phyloP scores from a whole-genome alignment of 2,113 vertebrate genomes.

The Malurus cyaneus region DNA sequence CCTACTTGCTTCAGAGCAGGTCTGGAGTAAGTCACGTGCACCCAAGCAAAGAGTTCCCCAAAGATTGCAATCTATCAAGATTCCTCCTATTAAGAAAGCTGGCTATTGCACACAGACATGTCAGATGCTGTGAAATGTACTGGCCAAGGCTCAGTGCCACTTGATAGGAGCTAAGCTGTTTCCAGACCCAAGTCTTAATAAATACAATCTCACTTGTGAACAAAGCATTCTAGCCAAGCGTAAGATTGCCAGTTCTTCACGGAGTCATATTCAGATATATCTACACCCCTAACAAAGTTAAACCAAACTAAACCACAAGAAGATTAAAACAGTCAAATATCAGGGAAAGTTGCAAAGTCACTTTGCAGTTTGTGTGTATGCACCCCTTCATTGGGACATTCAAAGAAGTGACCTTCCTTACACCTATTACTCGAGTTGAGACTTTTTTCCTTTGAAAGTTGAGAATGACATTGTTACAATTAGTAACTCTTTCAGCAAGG shows the following conservation, averaged over 20 bases:
- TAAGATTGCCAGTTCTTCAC: background rate
- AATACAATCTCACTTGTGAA: background rate
- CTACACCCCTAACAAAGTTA: background rate
- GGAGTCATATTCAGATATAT: background rate
- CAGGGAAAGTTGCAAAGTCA: background rate
- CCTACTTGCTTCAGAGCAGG: background rate
- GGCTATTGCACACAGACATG: background rate
- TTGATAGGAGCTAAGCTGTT: background rate
- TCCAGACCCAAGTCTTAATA: background rate
- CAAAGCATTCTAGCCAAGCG: background rate
- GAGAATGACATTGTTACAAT: background rate
- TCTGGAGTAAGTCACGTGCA: background rate
- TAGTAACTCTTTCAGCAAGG: background rate
- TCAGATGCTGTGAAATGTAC: background rate
- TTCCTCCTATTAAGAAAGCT: background rate
- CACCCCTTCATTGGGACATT: background rate
- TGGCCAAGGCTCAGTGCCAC: background rate
- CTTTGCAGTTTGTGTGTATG: background rate
- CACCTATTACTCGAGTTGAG: background rate
- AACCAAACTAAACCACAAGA: background rate
- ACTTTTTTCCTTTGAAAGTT: background rate
- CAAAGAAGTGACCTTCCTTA: background rate
- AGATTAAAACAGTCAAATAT: background rate
- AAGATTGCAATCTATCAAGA: accelerated
- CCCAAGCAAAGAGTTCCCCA: background rate